Evolutionary conservation across 2,888 invertebrate species (phyloP).

Genomic region (Phragmatobia fuliginosa): DNA sequence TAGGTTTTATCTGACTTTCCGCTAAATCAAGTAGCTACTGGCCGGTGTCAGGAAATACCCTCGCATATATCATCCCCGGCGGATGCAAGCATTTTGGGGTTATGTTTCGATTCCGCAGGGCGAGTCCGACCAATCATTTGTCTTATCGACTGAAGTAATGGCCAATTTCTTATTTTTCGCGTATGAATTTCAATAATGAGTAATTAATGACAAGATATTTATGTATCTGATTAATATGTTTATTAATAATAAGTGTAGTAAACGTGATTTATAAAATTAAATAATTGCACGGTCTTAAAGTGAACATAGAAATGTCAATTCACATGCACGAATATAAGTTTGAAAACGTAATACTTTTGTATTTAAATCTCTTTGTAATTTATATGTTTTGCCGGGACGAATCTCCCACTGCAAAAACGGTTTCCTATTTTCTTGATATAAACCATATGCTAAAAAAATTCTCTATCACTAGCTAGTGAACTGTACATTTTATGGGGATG

Average conservation of each 20-base stretch:
- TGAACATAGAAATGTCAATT: neutral
- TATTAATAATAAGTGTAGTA: neutral
- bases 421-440: conserved; percentile 7
- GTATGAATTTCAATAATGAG: conserved; percentile 15
- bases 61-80: conserved; percentile 81
- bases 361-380: neutral
- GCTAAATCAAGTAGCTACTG: conserved; percentile 87
- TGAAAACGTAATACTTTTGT: neutral
- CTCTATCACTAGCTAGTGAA: conserved; percentile 19
- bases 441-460: conserved; percentile 44
- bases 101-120: conserved; percentile 74
- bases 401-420: conserved; percentile 30
- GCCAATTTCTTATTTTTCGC: conserved; percentile 62
- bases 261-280: neutral
- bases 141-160: conserved; percentile 73
- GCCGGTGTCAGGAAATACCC: conserved; percentile 86
- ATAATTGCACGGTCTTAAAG: neutral
- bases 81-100: conserved; percentile 84
- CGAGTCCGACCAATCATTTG: conserved; percentile 68
- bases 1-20: conserved; percentile 87
- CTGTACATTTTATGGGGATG: conserved; percentile 27
- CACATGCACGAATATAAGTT: neutral
- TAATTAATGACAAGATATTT: neutral
- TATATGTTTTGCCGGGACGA: conserved; percentile 18
- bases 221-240: neutral